Conservation (phyloP, 2,113 vertebrate species). For the Leptobrachium ailaonicum region DNA sequence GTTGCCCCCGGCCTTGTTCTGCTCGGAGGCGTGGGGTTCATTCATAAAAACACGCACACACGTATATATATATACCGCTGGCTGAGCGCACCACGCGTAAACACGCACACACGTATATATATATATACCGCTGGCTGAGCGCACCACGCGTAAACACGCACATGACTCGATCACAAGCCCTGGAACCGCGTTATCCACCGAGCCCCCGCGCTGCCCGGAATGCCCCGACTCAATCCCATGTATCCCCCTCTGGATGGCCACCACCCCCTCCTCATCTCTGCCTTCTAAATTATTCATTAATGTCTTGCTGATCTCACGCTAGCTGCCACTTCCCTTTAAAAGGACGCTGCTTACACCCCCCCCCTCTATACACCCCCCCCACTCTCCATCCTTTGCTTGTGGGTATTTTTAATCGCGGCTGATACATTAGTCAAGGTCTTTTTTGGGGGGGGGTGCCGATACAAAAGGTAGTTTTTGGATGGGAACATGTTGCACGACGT, state of each 20-base stretch:
- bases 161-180: slow-evolving; percentile 31
- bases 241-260: not conserved
- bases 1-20: not conserved
- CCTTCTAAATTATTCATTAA: slow-evolving; percentile 37
- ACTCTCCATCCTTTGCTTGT: not conserved
- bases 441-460: not conserved
- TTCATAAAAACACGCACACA: slow-evolving; percentile 26
- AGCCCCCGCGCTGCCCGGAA: not conserved
- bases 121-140: no score
- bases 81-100: not conserved
- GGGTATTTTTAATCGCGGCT: not conserved
- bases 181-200: not conserved
- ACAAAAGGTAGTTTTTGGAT: not conserved
- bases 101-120: slow-evolving; percentile 23
- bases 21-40: slow-evolving; percentile 22
- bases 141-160: slow-evolving; percentile 19
- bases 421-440: not conserved
- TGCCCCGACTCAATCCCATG: not conserved
- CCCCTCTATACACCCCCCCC: not conserved
- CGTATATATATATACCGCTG: no score
- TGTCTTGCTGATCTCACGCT: slow-evolving; percentile 7
- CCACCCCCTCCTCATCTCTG: slow-evolving; percentile 30
- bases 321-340: slow-evolving; percentile 1
- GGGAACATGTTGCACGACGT: slow-evolving; percentile 36
- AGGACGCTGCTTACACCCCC: not conserved